phyloP scores from a whole-genome alignment of 2,888 invertebrate species.

The Palloptera scutellata region DNA sequence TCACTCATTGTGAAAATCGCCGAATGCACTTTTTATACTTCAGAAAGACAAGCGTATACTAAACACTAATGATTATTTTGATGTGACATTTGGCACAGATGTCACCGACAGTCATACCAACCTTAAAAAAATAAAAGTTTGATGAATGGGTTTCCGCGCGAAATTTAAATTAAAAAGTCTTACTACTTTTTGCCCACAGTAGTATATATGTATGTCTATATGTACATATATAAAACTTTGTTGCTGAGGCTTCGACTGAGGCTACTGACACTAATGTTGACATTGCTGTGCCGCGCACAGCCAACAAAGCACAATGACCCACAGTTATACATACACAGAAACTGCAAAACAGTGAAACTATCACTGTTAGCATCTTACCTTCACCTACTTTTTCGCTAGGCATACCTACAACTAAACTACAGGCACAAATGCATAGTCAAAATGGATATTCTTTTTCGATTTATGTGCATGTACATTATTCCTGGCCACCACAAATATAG shows the following conservation, averaged over 20 bases:
- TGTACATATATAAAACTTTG: not conserved
- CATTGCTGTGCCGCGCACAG: constrained; percentile 19
- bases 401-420: not conserved
- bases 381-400: constrained; percentile 29
- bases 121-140: too few species aligned
- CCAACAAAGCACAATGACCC: constrained; percentile 36
- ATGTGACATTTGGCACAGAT: too few species aligned
- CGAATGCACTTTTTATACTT: too few species aligned
- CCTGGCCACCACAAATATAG: not conserved
- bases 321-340: constrained; percentile 11
- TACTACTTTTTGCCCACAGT: too few species aligned
- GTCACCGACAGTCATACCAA: too few species aligned
- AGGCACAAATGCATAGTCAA: not conserved
- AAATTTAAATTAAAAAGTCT: too few species aligned
- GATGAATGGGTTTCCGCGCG: too few species aligned
- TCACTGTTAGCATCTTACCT: constrained; percentile 44
- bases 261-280: constrained; percentile 14
- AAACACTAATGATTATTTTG: too few species aligned
- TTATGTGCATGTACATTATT: not conserved
- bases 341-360: constrained; percentile 36
- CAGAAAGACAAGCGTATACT: too few species aligned
- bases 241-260: not conserved
- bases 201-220: not conserved
- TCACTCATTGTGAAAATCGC: too few species aligned
- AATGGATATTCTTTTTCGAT: not conserved